Evolutionary conservation across 2,113 vertebrate species (phyloP).

Genomic region (Calidris pygmaea): DNA sequence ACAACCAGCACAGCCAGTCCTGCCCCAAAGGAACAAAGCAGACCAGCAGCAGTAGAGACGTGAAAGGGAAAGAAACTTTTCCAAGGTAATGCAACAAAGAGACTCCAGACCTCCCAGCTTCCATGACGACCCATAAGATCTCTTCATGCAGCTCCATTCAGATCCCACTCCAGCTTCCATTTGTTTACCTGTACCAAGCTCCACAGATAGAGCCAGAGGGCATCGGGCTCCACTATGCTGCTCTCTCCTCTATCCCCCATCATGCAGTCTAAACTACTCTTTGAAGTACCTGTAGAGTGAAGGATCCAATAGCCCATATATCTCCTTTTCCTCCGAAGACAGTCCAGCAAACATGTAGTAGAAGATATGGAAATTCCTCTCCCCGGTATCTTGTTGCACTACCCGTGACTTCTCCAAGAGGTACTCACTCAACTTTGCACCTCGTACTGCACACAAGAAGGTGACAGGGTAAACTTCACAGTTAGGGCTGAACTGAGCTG

Average conservation of each 20-base stretch:
- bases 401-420: constrained; percentile 81
- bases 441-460: constrained; percentile 64
- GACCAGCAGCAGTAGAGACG: neutral
- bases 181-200: neutral
- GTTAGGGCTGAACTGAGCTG: neutral
- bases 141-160: neutral
- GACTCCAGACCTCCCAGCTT: neutral
- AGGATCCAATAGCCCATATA: constrained; percentile 77
- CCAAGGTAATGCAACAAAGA: neutral
- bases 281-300: constrained; percentile 73
- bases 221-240: neutral
- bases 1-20: neutral
- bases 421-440: constrained; percentile 81
- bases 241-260: neutral
- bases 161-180: neutral
- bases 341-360: constrained; percentile 82
- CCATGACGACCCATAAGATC: neutral
- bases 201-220: neutral
- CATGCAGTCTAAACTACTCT: neutral
- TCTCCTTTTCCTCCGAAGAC: constrained; percentile 70
- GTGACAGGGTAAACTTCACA: neutral
- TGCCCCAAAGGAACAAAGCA: neutral
- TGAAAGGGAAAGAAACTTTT: neutral
- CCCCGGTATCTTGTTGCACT: constrained; percentile 75
- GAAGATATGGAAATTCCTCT: constrained; percentile 83